Percentiles rank a stretch among this genome's conserved stretches.
Conservation (phyloP, 2,113 vertebrate genomes). For the Euleptes europaea region DNA sequence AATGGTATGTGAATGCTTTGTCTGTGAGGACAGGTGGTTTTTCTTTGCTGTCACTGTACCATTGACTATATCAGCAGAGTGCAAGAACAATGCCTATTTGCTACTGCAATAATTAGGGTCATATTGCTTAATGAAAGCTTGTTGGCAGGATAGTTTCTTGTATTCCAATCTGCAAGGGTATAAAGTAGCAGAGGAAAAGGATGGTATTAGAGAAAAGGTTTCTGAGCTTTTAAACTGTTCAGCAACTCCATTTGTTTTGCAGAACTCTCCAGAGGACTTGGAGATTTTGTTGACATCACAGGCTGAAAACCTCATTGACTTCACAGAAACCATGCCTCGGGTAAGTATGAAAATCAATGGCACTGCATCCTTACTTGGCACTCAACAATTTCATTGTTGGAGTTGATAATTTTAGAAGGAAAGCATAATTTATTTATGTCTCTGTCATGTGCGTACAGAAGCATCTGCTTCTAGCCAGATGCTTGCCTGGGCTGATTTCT, state of each 20-base stretch:
- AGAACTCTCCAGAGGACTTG: conserved; percentile 84
- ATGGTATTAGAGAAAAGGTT: background rate
- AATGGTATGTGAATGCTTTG: conserved; percentile 66
- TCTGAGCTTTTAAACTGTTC: background rate
- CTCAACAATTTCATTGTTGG: conserved; percentile 12
- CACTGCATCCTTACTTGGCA: conserved; percentile 10
- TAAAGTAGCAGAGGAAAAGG: background rate
- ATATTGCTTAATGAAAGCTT: background rate
- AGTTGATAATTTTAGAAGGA: background rate
- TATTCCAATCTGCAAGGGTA: background rate
- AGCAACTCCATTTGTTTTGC: conserved; percentile 53
- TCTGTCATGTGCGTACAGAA: background rate
- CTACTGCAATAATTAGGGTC: background rate
- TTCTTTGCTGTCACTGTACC: conserved; percentile 27
- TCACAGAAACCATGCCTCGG: conserved; percentile 82
- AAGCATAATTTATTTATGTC: background rate
- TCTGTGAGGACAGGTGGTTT: background rate
- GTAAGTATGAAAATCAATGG: conserved; percentile 74
- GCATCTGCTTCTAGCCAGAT: background rate
- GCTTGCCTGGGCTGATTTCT: background rate
- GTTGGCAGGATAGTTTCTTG: background rate
- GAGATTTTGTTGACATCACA: conserved; percentile 75
- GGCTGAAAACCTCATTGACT: conserved; percentile 92
- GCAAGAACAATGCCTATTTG: conserved; percentile 26
- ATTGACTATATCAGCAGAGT: conserved; percentile 23